Base-by-base conservation (phyloP, 1,140 invertebrate genomes). In the Tachypleus tridentatus region DNA sequence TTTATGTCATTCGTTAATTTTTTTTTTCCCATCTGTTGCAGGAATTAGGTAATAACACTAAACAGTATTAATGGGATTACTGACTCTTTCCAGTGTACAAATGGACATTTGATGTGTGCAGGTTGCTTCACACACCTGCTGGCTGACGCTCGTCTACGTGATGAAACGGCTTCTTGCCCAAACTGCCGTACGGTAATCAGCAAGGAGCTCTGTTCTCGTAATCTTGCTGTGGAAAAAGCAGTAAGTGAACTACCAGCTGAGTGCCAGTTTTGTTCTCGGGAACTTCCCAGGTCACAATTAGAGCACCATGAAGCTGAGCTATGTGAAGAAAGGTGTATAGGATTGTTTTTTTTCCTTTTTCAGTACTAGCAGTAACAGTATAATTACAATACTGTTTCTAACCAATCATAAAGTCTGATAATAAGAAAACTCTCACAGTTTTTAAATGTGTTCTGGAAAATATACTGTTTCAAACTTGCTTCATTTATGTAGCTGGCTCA, bases 61-160 rank as follows among this genome's bases (percentile, higher is more conserved):
- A 29, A 29, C 29, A 29, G 2, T 29, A 29, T 29, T 29, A 29
- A 29, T 29, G 29, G 29, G 2, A 2, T 29, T 29, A 29, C 29
- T 29, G 29, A 29, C 29, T 29, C 29, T 29, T 29, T 29, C 29
- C 29, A 96, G 92, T 97, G 93, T 79, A 87, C 84, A 75, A 97
- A 96, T 85, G 93, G 93, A 70, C 93, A 97, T 81, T 82, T 97
- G 77, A 96, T 97, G 92, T 97, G 93, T 80, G 91, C 91, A 70
- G 89, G 90, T 71, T 97, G 93, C 80, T 96, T 96, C 81, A 91
- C 91, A 74, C 93, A 97, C 80, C 82, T 97, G 67, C 82, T 97
- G 76, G 93, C 93, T 69, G 93, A 97, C 81, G 89, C 91, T 70
- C 85, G 92, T 70, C 82, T 97, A 58, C 86, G 93, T 65, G 92